phyloP scores from a whole-genome alignment of 2,888 invertebrate species.

The Cistogaster globosa region DNA sequence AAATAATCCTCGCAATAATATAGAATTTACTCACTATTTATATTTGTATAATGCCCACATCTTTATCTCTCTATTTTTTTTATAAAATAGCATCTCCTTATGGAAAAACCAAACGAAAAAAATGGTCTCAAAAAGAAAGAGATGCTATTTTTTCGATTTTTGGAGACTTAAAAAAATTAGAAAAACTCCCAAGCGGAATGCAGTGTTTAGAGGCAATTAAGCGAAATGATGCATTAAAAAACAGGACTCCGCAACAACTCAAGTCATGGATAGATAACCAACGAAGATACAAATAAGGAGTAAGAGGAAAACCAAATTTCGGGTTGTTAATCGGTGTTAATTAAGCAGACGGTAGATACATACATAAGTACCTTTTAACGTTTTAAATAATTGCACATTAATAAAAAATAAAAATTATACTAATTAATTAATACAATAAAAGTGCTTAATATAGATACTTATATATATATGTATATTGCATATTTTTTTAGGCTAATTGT shows the following conservation, averaged over 20 bases:
- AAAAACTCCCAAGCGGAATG: background rate
- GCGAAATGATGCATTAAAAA: background rate
- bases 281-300: background rate
- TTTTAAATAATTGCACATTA: too few species aligned
- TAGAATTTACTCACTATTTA: too few species aligned
- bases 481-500: too few species aligned
- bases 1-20: too few species aligned
- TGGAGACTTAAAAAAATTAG: background rate
- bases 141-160: background rate
- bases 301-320: background rate
- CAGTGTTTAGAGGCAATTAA: background rate
- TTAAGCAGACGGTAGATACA: too few species aligned
- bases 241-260: background rate
- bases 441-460: too few species aligned
- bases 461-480: too few species aligned
- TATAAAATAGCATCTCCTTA: background rate
- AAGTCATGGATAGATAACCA: background rate
- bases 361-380: too few species aligned
- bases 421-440: too few species aligned
- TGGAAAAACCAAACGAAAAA: background rate
- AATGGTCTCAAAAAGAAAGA: background rate
- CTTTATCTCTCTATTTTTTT: background rate
- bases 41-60: too few species aligned
- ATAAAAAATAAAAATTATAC: too few species aligned
- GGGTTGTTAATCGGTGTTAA: too few species aligned